Evolutionary conservation across 2,797 vertebrate species (phyloP).

Genomic region (Rhinoraja longicauda): DNA sequence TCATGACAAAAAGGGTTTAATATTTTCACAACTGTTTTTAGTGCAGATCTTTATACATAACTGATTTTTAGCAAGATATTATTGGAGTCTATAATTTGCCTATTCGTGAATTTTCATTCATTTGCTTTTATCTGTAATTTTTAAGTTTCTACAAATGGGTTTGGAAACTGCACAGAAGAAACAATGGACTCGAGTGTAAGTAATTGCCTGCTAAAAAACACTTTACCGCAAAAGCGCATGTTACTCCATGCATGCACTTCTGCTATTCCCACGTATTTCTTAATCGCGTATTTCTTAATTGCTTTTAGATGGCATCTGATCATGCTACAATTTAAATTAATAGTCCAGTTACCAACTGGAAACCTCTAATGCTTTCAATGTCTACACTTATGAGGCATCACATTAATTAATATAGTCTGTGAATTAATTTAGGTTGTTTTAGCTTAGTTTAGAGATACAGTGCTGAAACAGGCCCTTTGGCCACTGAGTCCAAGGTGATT

Average conservation of each 20-base stretch:
- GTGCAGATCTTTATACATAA: background rate
- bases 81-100: background rate
- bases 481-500: no score
- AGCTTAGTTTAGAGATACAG: no score
- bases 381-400: background rate
- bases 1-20: background rate
- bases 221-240: no score
- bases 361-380: background rate
- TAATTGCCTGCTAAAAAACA: background rate
- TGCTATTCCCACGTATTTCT: background rate
- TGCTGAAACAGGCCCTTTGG: no score
- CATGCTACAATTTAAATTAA: conserved; percentile 26
- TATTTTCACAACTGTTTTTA: background rate
- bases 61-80: background rate
- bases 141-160: conserved; percentile 6
- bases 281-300: background rate
- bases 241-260: no score
- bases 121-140: conserved; percentile 5
- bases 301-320: conserved; percentile 26
- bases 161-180: conserved; percentile 7
- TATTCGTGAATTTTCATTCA: background rate
- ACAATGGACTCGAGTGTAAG: conserved; percentile 26
- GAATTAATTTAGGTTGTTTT: no score
- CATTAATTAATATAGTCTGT: conserved; percentile 15
- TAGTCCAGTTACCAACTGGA: background rate